These are phyloP conservation scores for Plutella xylostella DNA, from an alignment of 2,888 invertebrate genomes.

Conservation along the genomic window DNA sequence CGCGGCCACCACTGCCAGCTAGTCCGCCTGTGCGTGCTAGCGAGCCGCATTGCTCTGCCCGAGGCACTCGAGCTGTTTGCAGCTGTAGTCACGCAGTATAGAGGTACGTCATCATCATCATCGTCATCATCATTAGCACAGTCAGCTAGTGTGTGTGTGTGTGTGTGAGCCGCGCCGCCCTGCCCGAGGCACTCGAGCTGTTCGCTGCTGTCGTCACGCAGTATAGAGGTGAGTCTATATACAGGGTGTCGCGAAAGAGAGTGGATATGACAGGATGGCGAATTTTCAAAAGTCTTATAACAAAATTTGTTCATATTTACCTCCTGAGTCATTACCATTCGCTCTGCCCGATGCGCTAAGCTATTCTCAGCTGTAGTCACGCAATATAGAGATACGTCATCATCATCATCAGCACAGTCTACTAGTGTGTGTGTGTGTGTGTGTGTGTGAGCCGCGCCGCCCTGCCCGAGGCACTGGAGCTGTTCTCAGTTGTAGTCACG, in stretches of 20 bases:
- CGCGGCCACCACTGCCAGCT: slow-evolving; percentile 42
- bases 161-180: not conserved
- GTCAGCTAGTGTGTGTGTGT: not conserved
- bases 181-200: not conserved
- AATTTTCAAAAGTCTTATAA: too few relatives aligned
- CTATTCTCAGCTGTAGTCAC: not conserved
- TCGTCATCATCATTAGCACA: not conserved
- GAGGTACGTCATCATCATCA: slow-evolving; percentile 29
- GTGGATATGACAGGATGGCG: too few relatives aligned
- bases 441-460: slow-evolving; percentile 46
- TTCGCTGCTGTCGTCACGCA: not conserved
- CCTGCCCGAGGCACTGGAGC: slow-evolving; percentile 44
- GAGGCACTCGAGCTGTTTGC: slow-evolving; percentile 52
- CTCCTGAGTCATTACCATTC: not conserved
- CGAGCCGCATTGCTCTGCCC: slow-evolving; percentile 42
- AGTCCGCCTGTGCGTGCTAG: slow-evolving; percentile 46
- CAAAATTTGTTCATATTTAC: too few relatives aligned
- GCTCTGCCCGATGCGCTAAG: not conserved
- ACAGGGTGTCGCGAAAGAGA: too few relatives aligned
- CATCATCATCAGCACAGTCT: too few relatives aligned
- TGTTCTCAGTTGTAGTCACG: slow-evolving; percentile 51
- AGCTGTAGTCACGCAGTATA: slow-evolving; percentile 51
- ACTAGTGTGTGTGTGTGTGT: too few relatives aligned
- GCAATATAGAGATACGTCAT: not conserved
- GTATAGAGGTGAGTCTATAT: not conserved